phyloP scores from a whole-genome alignment of 1,140 invertebrate genomes.

The Samia ricini region DNA sequence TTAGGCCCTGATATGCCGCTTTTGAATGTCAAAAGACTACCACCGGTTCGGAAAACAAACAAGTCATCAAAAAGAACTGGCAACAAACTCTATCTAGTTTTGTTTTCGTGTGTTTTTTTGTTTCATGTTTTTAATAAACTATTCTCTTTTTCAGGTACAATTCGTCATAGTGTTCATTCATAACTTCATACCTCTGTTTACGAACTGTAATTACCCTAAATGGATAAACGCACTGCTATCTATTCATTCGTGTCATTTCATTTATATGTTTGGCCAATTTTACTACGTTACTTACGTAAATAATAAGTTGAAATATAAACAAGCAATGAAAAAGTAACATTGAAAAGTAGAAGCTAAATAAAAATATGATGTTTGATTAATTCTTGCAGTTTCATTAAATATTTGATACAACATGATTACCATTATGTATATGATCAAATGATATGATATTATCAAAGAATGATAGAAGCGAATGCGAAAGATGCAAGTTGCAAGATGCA shows the following conservation, averaged over 20 bases:
- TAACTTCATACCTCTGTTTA: conserved; percentile 79
- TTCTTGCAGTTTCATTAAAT: too few species aligned
- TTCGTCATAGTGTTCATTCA: conserved; percentile 89
- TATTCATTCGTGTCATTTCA: conserved; percentile 87
- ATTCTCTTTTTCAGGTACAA: conserved; percentile 81
- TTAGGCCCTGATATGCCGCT: too few species aligned
- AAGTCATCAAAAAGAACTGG: background rate
- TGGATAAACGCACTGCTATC: conserved; percentile 82
- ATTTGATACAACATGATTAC: too few species aligned
- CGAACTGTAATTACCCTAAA: conserved; percentile 83
- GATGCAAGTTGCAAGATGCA: too few species aligned
- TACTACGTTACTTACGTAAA: conserved; percentile 86
- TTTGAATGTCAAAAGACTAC: background rate
- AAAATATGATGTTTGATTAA: too few species aligned
- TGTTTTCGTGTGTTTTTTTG: too few species aligned
- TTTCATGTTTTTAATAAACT: too few species aligned
- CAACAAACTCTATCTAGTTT: too few species aligned
- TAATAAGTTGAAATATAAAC: conserved; percentile 14
- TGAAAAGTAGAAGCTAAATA: too few species aligned
- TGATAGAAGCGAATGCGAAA: too few species aligned
- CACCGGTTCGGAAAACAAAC: background rate
- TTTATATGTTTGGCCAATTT: conserved; percentile 91
- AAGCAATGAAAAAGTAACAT: background rate
- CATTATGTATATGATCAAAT: too few species aligned
- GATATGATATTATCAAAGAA: too few species aligned